Evolutionary conservation across 1,140 invertebrate species (phyloP).

Genomic region (Panulirus ornatus): DNA sequence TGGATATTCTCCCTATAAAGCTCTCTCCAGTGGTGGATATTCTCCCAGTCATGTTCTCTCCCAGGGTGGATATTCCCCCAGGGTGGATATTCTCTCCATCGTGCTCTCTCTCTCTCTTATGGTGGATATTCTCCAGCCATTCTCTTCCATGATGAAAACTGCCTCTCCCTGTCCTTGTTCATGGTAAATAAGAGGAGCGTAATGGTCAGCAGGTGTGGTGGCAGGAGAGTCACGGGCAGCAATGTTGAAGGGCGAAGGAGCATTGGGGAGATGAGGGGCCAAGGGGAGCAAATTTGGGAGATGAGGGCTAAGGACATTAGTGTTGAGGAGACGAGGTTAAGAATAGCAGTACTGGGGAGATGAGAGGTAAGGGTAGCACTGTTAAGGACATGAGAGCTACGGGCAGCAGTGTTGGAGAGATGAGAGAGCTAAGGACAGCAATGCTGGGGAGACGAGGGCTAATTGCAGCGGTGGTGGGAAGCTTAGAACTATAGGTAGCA

Average conservation of each 20-base stretch:
- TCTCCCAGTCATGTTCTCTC: not conserved
- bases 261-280: not conserved
- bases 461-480: not conserved
- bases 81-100: constrained; percentile 12
- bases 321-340: not conserved
- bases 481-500: too few relatives aligned
- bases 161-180: too few relatives aligned
- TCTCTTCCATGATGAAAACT: too few relatives aligned
- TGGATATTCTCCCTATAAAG: not conserved
- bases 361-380: too few relatives aligned
- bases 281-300: not conserved
- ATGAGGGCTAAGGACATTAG: not conserved
- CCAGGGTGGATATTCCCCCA: not conserved
- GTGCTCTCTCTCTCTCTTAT: not conserved
- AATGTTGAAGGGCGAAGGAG: not conserved
- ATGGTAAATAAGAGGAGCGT: too few relatives aligned
- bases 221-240: not conserved
- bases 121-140: not conserved
- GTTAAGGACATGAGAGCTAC: not conserved
- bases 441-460: not conserved
- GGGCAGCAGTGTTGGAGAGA: not conserved
- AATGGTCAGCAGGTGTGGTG: not conserved
- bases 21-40: too few relatives aligned
- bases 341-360: too few relatives aligned
- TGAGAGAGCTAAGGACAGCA: not conserved